These are phyloP conservation scores for Cylindroiulus punctatus DNA, from an alignment of 2,888 invertebrate species.

Conservation along the genomic window DNA sequence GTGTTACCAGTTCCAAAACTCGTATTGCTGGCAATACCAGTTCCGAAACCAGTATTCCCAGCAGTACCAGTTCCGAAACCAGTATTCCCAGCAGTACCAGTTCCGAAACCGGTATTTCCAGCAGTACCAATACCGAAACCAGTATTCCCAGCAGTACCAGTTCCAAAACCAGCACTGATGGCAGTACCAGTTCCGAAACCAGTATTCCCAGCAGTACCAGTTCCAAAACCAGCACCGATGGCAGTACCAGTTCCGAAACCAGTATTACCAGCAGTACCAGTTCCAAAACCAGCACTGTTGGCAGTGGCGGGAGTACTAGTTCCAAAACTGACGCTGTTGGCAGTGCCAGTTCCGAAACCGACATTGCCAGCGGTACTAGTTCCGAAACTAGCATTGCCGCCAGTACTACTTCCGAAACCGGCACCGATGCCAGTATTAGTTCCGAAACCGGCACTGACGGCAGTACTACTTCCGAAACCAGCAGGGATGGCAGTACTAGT, in stretches of 20 bases:
- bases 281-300: not conserved
- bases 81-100: not conserved
- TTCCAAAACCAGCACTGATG: not conserved
- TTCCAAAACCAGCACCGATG: not conserved
- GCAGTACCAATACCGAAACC: not conserved
- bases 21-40: not conserved
- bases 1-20: too few species aligned
- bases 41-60: not conserved
- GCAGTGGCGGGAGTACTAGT: not conserved
- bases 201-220: not conserved
- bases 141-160: too few species aligned
- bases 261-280: not conserved
- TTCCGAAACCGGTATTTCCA: not conserved
- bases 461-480: not conserved
- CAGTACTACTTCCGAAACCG: constrained; percentile 13
- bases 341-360: not conserved
- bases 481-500: not conserved
- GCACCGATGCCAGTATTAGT: not conserved
- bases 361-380: not conserved
- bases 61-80: not conserved
- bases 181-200: not conserved
- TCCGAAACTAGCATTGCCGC: not conserved
- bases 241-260: not conserved
- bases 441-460: not conserved
- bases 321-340: not conserved